These are phyloP conservation scores for Dendrophyllia cribrosa DNA, from an alignment of 64 coral and sea anemone species.

Conservation along the genomic window DNA sequence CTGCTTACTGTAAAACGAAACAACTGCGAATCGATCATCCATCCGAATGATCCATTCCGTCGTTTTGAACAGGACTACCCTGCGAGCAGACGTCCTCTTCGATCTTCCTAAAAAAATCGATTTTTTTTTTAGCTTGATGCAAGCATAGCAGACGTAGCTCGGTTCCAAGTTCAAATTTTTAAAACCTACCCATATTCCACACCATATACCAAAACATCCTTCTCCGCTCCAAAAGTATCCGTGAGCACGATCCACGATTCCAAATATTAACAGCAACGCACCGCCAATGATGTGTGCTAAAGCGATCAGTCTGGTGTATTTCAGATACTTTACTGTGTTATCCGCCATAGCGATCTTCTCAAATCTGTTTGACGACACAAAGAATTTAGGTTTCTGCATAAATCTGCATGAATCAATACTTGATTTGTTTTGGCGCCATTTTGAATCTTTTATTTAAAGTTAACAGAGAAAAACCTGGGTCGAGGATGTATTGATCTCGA, in stretches of 20 bases:
- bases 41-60: no score
- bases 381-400: background rate
- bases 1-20: no score
- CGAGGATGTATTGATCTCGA: background rate
- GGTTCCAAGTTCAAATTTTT: no score
- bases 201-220: constrained; percentile 40
- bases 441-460: background rate
- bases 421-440: background rate
- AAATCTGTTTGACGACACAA: no score
- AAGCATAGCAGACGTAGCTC: no score
- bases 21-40: no score
- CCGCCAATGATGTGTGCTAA: constrained; percentile 16
- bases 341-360: background rate
- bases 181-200: constrained; percentile 9
- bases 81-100: no score
- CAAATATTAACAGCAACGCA: constrained; percentile 7
- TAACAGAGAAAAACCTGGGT: background rate
- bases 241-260: constrained; percentile 23
- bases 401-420: background rate
- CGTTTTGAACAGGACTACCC: no score
- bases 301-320: background rate
- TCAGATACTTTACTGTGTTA: background rate
- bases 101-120: no score
- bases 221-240: constrained; percentile 21
- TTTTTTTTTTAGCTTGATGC: no score